Base-by-base conservation (phyloP, 2,888 invertebrate species). In the Campopleginae sp. region DNA sequence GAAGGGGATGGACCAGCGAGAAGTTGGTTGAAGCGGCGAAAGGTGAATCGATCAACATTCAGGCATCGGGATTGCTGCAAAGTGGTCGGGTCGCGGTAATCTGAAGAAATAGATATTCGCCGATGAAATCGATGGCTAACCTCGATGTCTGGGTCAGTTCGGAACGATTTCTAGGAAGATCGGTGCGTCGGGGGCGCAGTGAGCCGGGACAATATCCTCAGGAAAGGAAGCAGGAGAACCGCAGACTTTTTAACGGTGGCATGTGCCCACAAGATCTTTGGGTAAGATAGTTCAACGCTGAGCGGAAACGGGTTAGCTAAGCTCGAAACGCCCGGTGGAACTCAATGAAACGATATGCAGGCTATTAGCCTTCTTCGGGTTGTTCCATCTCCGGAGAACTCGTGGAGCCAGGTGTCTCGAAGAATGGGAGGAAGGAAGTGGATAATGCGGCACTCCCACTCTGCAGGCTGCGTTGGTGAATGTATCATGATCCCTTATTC, bases 391-490 rank as follows among this genome's bases (percentile, higher is more conserved):
- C 72, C 1, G 33, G 3, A 63, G 48, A 17, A 68, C 44, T 44
- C 33, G 63, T 31, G 54, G 66, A 48, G 75, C 80, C 80, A 80
- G 80, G 76, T 84, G 84, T 65, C 76, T 48, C 12, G 58, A 38
- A 48, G 79, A 71, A 71, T 80, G 84, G 80, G 71, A 80, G 54
- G 76, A 71, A 84, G 84, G 80, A 84, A 84, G 54, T 75, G 46
- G 46, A 27, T 42, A 42, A 48, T 23, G 38, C 38, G 12, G 48
- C 51, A 61, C 66, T 72, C 46, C 68, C 33, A 42, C 63, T 63
- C 44, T 0, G 10, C 68, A 19, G 17, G 42, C 42, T 17, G n/a
- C n/a, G 46, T 38, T 51, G 19, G 17, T 66, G 51, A 83, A 83
- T 79, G 72, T 83, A 82, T 82, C 78, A 71, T 44, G 82, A 51